Percentiles rank a stretch among this genome's conserved stretches.
Conservation (phyloP, 2,797 vertebrate species). For the Lepus oiostolus region DNA sequence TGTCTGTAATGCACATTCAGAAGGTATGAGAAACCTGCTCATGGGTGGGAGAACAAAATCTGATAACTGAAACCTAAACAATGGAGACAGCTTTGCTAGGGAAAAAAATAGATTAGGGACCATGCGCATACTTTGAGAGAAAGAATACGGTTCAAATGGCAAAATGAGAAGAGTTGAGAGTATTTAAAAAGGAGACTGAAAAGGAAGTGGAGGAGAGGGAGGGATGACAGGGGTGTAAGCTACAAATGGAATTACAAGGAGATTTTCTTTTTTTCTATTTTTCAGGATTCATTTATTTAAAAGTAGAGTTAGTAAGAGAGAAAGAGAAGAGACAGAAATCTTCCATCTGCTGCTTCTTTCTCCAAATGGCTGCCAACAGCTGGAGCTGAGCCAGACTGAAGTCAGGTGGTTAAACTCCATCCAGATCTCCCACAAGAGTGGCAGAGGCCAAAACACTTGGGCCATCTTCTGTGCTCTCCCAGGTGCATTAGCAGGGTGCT, state of each 20-base stretch:
- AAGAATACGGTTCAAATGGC: background rate
- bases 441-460: too few species aligned
- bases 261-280: background rate
- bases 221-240: background rate
- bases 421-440: too few species aligned
- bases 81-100: background rate
- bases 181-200: background rate
- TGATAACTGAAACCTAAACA: background rate
- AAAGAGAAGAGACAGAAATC: too few species aligned
- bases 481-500: too few species aligned
- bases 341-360: too few species aligned
- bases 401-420: too few species aligned
- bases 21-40: background rate
- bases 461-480: too few species aligned
- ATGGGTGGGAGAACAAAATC: background rate
- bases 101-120: background rate
- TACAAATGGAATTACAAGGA: background rate
- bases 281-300: too few species aligned
- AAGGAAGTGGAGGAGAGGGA: background rate
- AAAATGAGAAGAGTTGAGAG: background rate
- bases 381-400: too few species aligned
- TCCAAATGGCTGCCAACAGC: too few species aligned
- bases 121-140: background rate
- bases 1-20: background rate
- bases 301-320: too few species aligned